Base-by-base conservation (phyloP, 2,113 vertebrate species). In the Callaeas wilsoni region DNA sequence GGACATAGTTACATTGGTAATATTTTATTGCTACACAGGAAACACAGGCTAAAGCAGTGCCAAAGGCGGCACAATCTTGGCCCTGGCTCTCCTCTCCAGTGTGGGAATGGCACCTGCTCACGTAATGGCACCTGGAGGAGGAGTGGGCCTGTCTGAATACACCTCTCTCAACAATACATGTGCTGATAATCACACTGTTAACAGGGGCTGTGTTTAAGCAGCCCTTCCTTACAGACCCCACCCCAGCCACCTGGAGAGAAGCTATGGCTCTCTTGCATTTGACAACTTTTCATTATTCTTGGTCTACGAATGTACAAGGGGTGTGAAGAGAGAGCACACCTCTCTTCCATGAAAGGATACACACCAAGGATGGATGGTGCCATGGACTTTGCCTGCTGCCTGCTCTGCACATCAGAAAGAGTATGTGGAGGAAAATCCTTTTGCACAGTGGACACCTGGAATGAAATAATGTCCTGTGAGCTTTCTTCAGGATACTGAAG, bases 111-210 rank as follows among this genome's bases (percentile, higher is more conserved):
- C 53, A 67, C 30, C 44, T 80, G 44, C 68, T 22, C 37, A 35
- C 0, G 0, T 39, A 18, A 49, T 0, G 4, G 41, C 56, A 32
- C 62, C 64, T 63, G 56, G 25, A 22, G 63, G 46, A 92, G 57
- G 14, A 8, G 16, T 71, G 53, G 37, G 76, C 49, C 17, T 30
- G 23, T 20, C 37, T 18, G 39, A 57, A 41, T 17, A 8, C 32
- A n/a, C 47, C 65, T 67, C 78, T 73, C 84, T 42, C 20, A 44
- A 3, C 62, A 35, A 1, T 23, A 21, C 21, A 8, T 3, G 1
- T 63, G 14, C 53, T 44, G 76, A 42, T 68, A 60, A 52, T 32
- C 8, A 16, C 78, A 3, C 42, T 15, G 25, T 30, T 13, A 52
- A n/a, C 12, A 33, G 47, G 21, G 35, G 17, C 49, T 68, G 21